These are phyloP conservation scores for Crypturellus undulatus DNA, from an alignment of 2,113 vertebrate genomes.

Conservation along the genomic window DNA sequence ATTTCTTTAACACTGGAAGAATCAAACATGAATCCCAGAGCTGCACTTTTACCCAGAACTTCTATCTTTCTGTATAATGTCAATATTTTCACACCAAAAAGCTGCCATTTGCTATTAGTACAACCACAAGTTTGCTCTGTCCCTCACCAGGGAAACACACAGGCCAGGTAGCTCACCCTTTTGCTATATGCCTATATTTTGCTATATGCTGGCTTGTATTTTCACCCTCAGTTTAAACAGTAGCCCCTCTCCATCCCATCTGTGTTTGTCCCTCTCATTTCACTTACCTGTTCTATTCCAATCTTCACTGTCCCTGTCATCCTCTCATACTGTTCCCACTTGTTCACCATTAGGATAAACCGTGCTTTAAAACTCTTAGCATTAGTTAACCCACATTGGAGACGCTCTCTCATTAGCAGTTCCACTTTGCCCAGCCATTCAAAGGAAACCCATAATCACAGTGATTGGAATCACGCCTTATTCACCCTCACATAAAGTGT, in stretches of 20 bases:
- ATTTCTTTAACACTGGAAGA: neutral
- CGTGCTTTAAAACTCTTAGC: neutral
- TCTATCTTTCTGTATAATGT: neutral
- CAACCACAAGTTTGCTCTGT: neutral
- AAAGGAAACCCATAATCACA: conserved; percentile 30
- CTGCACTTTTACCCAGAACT: neutral
- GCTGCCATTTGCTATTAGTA: neutral
- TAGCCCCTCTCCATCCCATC: neutral
- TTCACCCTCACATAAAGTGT: conserved; percentile 20
- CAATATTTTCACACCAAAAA: neutral
- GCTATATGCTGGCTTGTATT: neutral
- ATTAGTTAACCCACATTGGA: neutral
- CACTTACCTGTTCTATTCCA: neutral
- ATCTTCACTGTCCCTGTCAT: neutral
- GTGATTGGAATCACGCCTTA: neutral
- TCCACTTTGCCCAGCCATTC: neutral
- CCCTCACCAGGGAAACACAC: neutral
- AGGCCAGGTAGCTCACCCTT: neutral
- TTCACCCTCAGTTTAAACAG: neutral
- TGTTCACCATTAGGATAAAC: neutral
- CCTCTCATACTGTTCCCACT: neutral
- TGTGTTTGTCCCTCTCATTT: neutral
- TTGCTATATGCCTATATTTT: neutral
- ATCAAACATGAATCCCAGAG: neutral
- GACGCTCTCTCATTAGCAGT: neutral